Conservation (phyloP, 2,113 vertebrate species). For the Helogale parvula region DNA sequence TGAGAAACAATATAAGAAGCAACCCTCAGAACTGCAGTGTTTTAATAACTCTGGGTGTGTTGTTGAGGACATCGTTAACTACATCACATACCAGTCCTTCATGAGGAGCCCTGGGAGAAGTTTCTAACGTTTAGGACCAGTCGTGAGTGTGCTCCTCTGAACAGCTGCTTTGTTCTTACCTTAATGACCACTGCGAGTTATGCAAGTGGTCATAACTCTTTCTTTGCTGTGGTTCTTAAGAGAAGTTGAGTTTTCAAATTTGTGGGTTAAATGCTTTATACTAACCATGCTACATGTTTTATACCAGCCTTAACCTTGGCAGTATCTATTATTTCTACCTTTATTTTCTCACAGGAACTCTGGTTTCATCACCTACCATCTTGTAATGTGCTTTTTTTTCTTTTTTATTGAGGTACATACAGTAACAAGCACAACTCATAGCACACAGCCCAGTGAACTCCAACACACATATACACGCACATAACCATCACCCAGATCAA, state of each 20-base stretch:
- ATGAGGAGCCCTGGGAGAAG: neutral
- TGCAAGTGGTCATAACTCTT: neutral
- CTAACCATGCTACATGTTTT: neutral
- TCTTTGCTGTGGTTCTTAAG: neutral
- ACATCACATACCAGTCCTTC: neutral
- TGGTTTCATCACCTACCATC: neutral
- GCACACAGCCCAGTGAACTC: neutral
- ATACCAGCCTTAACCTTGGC: neutral
- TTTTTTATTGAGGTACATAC: neutral
- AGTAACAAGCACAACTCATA: neutral
- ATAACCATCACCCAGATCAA: neutral
- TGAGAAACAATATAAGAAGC: neutral
- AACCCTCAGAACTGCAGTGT: slow-evolving; percentile 27
- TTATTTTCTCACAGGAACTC: slow-evolving; percentile 10
- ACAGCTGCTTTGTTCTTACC: neutral
- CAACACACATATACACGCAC: neutral
- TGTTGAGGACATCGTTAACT: neutral
- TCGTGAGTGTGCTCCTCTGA: neutral
- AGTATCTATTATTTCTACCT: slow-evolving; percentile 24
- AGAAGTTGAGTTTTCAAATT: neutral
- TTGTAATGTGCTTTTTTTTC: neutral
- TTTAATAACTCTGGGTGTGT: slow-evolving; percentile 5
- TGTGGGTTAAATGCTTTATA: neutral
- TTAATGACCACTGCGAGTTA: neutral
- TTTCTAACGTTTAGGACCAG: neutral